Evolutionary conservation across 2,888 invertebrate genomes (phyloP).

Genomic region (Ashinkailepas kermadecensis): DNA sequence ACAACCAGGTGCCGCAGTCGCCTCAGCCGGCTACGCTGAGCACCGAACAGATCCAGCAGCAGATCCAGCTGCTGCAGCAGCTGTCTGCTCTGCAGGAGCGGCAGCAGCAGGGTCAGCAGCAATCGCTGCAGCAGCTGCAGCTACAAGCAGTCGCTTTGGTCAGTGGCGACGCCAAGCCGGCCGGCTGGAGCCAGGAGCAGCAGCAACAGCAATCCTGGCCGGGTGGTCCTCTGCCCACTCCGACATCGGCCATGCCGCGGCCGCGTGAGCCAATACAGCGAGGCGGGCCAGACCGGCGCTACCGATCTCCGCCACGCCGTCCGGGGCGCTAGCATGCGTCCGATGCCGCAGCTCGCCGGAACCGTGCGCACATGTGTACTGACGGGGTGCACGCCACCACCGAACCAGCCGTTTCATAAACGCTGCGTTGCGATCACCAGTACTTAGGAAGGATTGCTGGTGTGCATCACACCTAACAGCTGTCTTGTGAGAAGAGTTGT

Average conservation of each 20-base stretch:
- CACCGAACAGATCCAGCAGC: neutral
- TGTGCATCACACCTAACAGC: too few relatives aligned
- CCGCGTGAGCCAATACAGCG: neutral
- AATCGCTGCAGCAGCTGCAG: neutral
- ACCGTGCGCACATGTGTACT: too few relatives aligned
- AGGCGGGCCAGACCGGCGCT: neutral
- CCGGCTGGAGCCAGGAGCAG: neutral
- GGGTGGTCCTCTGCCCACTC: neutral
- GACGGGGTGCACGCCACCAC: too few relatives aligned
- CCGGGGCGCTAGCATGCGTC: neutral
- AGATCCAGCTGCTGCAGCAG: constrained; percentile 17
- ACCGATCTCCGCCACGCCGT: constrained; percentile 1
- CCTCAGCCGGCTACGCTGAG: neutral
- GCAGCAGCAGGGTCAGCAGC: constrained; percentile 1
- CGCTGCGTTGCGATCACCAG: too few relatives aligned
- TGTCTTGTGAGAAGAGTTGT: too few relatives aligned
- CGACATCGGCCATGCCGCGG: neutral
- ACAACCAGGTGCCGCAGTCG: neutral
- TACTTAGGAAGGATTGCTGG: too few relatives aligned
- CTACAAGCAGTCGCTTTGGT: neutral
- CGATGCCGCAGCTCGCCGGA: too few relatives aligned
- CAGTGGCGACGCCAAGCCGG: neutral
- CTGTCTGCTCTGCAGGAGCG: neutral
- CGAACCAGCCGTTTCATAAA: too few relatives aligned
- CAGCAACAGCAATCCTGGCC: neutral